Conservation (phyloP, 2,113 vertebrate genomes). For the Ahaetulla prasina region DNA sequence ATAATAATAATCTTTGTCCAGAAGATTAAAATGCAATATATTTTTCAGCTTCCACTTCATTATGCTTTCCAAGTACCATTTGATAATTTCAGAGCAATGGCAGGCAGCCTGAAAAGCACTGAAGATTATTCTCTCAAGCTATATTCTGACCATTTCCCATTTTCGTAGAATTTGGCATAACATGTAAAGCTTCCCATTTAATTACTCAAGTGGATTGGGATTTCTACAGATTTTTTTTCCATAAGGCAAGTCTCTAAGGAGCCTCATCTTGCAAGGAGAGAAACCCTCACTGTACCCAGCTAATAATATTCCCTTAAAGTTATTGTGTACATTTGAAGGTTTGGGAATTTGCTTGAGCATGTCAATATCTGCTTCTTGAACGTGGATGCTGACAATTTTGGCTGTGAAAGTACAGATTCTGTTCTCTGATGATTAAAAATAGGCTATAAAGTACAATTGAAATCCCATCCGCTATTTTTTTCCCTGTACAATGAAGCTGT, state of each 20-base stretch:
- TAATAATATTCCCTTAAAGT: not conserved
- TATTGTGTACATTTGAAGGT: not conserved
- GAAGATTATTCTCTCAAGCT: not conserved
- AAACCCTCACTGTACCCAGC: not conserved
- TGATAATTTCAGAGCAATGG: not conserved
- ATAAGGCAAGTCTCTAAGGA: not conserved
- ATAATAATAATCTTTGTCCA: not conserved
- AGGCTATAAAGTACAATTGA: accelerated
- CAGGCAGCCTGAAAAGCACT: not conserved
- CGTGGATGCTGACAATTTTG: not conserved
- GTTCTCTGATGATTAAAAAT: not conserved
- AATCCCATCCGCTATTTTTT: not conserved
- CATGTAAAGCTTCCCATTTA: not conserved
- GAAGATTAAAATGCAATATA: not conserved
- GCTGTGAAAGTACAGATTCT: not conserved
- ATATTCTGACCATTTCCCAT: not conserved
- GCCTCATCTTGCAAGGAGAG: not conserved
- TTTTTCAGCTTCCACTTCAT: not conserved
- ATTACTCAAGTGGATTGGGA: not conserved
- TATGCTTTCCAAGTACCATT: not conserved
- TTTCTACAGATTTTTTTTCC: not conserved
- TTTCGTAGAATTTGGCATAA: not conserved
- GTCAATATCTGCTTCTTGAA: not conserved
- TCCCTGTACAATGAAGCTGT: not conserved
- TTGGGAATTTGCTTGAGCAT: not conserved